phyloP scores from a whole-genome alignment of 2,113 vertebrate genomes.

The Fregata magnificens region DNA sequence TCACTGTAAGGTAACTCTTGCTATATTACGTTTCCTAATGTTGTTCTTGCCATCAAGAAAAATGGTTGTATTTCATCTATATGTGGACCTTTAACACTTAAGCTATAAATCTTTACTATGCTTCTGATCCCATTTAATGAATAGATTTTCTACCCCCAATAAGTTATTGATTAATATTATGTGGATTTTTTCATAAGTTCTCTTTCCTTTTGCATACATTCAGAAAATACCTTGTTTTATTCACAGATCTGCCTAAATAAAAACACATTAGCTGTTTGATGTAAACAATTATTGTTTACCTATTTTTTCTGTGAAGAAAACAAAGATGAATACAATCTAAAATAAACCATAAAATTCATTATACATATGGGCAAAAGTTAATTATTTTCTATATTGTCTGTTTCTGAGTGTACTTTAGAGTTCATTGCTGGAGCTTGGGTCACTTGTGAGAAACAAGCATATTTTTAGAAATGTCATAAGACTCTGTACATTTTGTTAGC shows the following conservation, averaged over 20 bases:
- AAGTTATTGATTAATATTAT: not conserved
- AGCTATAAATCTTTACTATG: slow-evolving; percentile 26
- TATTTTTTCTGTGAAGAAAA: slow-evolving; percentile 7
- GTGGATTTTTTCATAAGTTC: not conserved
- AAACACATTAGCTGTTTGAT: not conserved
- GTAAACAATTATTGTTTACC: slow-evolving; percentile 23
- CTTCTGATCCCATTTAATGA: not conserved
- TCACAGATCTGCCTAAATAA: not conserved
- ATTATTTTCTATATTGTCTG: not conserved
- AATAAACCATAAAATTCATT: not conserved
- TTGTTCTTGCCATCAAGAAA: slow-evolving; percentile 28
- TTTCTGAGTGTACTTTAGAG: not conserved
- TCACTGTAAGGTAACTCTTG: not conserved
- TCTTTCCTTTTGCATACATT: not conserved
- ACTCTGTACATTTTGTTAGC: not conserved
- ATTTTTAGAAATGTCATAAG: not conserved
- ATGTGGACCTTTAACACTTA: not conserved
- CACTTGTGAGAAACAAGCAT: not conserved
- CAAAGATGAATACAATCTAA: not conserved
- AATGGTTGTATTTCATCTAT: slow-evolving; percentile 15
- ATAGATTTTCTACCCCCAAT: not conserved
- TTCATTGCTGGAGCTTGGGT: not conserved
- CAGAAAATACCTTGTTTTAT: not conserved
- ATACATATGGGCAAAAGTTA: not conserved
- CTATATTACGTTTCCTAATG: not conserved